Percentiles rank a stretch among this genome's conserved stretches.
Evolutionary conservation across 2,888 invertebrate species (phyloP).

Genomic region (Ecdyonurus torrentis): DNA sequence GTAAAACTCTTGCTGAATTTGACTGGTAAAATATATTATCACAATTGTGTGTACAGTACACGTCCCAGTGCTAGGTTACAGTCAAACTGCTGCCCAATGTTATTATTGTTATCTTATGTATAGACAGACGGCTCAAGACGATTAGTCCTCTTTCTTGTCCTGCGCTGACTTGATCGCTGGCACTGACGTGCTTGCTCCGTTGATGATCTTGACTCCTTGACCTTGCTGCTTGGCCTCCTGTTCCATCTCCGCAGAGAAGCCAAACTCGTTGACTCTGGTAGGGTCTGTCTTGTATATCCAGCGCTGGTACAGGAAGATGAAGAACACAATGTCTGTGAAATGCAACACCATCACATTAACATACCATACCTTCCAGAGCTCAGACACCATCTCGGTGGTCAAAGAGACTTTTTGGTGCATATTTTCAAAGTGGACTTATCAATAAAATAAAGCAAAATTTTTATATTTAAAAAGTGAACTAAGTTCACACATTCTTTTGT

Average conservation of each 20-base stretch:
- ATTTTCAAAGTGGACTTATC: background rate
- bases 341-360: conserved; percentile 14
- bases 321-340: conserved; percentile 84
- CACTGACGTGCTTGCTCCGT: background rate
- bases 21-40: too few relatives aligned
- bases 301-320: conserved; percentile 95
- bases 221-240: conserved; percentile 25
- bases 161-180: background rate
- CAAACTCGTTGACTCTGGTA: conserved; percentile 91
- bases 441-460: background rate
- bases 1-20: too few relatives aligned
- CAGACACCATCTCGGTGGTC: background rate
- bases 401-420: background rate
- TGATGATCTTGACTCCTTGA: background rate
- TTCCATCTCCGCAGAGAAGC: conserved; percentile 88
- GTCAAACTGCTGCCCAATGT: too few relatives aligned
- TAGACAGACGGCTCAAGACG: background rate
- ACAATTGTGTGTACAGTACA: too few relatives aligned
- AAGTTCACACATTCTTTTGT: background rate
- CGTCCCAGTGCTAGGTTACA: too few relatives aligned
- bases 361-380: background rate
- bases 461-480: background rate
- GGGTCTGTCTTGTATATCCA: conserved; percentile 98
- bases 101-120: too few relatives aligned
- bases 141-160: conserved; percentile 1